Base-by-base conservation (phyloP, 2,888 invertebrate genomes). In the Dinocampus coccinellae region DNA sequence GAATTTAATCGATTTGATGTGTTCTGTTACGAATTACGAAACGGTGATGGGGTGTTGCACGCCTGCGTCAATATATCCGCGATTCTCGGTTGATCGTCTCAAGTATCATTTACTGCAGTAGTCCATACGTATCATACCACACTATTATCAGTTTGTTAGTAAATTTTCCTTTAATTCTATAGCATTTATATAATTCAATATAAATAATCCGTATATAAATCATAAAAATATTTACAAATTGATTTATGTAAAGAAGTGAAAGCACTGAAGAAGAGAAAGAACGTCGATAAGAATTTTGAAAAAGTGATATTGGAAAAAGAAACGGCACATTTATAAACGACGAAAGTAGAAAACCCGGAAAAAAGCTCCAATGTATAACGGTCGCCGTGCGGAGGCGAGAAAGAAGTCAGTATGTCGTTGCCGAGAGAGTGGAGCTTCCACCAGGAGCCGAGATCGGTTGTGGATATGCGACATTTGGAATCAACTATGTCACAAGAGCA, bases 381-480 rank as follows among this genome's bases (percentile, higher is more conserved):
- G 87, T 85, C 82, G 82, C 78, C 79, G 78, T 79, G 80, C 80
- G 78, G 81, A 81, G 76, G 80, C 78, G 77, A 76, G 78, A 79
- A 79, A 74, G 78, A 77, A 80, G 75, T 65, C 72, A 82, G 80
- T 73, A 91, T 91, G 91, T 91, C 91, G 80, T 81, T 91, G 77
- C 91, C 91, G 71, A 87, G 91, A 79, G 90, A 91, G 83, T 91
- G 91, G 85, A 89, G 90, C 78, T 90, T 90, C 80, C 90, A 75
- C 33, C 67, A 67, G 34, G 62, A 72, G 57, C 67, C 73, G 90
- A 79, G 89, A 91, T 88, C 90, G 90, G 78, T 89, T 89, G 77
- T 76, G 81, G 75, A 77, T 78, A 78, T 78, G 73, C 77, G 82
- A 83, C 74, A 80, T 76, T 55, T 75, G 70, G 70, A 36, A 57